A percentile compares a stretch with the other conserved stretches of the same genome.
phyloP scores from a whole-genome alignment of 2,888 invertebrate genomes.

The Halictus quadricinctus region DNA sequence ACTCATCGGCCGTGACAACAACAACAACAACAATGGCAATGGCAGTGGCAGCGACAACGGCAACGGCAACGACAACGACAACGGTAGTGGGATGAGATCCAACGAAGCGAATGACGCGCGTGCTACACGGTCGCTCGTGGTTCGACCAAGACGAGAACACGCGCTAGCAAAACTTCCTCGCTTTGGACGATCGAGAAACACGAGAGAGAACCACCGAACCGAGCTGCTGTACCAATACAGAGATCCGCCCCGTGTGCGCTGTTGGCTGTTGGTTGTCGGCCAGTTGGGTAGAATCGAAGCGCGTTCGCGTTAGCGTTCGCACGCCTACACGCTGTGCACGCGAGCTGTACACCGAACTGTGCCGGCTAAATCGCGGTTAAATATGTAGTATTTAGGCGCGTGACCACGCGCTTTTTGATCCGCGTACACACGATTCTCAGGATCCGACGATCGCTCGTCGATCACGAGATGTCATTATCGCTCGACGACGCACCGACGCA shows the following conservation, averaged over 20 bases:
- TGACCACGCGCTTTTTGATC: constrained; percentile 8
- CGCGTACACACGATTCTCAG: constrained; percentile 36
- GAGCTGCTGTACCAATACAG: not conserved
- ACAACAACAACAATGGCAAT: not conserved
- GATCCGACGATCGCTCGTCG: constrained; percentile 73
- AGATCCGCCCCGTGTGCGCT: too few species aligned
- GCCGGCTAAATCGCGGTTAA: not conserved
- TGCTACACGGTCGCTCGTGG: not conserved
- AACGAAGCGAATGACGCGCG: not conserved
- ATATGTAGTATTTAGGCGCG: not conserved
- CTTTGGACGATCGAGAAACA: not conserved
- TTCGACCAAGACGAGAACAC: not conserved
- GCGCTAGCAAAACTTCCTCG: not conserved
- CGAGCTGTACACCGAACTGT: not conserved
- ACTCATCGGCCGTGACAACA: constrained; percentile 19
- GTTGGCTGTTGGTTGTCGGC: not conserved
- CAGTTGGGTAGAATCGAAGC: not conserved
- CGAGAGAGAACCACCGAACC: not conserved
- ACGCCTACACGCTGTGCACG: not conserved
- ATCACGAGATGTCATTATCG: constrained; percentile 76
- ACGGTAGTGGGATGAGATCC: not conserved
- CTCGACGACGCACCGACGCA: constrained; percentile 73
- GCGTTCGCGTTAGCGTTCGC: not conserved
- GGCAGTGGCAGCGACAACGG: not conserved
- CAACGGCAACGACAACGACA: not conserved